Evolutionary conservation across 2,797 vertebrate species (phyloP).

Genomic region (Tamandua tetradactyla): DNA sequence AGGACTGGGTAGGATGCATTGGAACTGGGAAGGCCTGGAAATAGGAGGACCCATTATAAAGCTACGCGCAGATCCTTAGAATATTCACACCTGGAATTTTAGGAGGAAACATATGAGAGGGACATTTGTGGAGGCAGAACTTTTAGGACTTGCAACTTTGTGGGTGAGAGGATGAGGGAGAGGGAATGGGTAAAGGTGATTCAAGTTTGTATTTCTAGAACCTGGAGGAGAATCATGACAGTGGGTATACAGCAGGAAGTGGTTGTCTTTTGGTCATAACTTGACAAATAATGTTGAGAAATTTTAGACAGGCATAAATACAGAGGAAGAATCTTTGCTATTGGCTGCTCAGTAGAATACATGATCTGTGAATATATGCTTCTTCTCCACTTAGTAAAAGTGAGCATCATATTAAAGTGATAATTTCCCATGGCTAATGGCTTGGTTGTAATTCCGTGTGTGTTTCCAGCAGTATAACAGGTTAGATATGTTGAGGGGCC

Average conservation of each 20-base stretch:
- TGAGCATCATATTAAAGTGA: neutral
- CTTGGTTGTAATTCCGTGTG: neutral
- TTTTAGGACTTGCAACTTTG: neutral
- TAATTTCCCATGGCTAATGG: neutral
- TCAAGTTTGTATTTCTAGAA: neutral
- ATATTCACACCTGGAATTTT: neutral
- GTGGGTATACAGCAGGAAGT: neutral
- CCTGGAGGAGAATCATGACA: neutral
- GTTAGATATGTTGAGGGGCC: neutral
- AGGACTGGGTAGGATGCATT: neutral
- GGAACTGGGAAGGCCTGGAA: neutral
- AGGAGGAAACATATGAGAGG: neutral
- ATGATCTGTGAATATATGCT: neutral
- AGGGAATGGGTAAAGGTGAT: neutral
- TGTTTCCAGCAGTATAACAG: neutral
- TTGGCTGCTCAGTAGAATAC: neutral
- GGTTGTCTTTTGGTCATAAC: neutral
- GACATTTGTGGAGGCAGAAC: neutral
- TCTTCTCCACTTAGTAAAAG: neutral
- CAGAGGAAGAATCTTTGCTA: neutral
- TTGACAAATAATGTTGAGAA: too few species aligned
- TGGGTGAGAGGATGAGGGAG: neutral
- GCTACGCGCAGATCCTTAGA: neutral
- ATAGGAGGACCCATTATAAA: neutral
- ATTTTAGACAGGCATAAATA: neutral